Evolutionary conservation across 2,797 vertebrate species (phyloP).

Genomic region (Antennarius maculatus): DNA sequence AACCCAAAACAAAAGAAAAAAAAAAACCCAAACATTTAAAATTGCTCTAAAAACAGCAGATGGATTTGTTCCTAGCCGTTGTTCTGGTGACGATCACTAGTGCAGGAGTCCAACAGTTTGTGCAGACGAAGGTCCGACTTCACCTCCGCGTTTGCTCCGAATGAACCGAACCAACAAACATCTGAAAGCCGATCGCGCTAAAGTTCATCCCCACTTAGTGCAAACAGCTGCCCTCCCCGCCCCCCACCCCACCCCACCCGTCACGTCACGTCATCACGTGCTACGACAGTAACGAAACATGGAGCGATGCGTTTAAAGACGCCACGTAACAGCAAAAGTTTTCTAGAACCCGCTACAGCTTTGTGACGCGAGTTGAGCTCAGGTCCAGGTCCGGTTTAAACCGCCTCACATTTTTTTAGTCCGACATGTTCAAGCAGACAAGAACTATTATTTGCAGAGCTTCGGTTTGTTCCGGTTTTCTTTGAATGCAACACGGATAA

Average conservation of each 20-base stretch:
- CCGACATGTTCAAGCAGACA: too few relatives aligned
- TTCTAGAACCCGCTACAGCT: neutral
- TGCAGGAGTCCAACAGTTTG: constrained; percentile 45
- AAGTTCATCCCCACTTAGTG: constrained; percentile 40
- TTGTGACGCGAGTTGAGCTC: neutral
- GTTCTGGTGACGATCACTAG: constrained; percentile 35
- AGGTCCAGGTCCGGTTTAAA: too few relatives aligned
- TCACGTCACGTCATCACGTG: neutral
- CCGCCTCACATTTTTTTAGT: too few relatives aligned
- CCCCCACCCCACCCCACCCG: neutral
- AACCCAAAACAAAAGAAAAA: constrained; percentile 4
- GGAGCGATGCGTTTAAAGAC: neutral
- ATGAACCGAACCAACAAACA: constrained; percentile 17
- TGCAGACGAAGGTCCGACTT: too few relatives aligned
- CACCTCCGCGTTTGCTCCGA: neutral
- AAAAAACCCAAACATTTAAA: constrained; percentile 55
- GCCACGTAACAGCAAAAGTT: constrained; percentile 26
- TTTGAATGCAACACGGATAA: neutral
- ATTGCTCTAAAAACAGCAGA: constrained; percentile 31
- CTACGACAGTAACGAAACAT: constrained; percentile 20
- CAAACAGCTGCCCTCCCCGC: constrained; percentile 39
- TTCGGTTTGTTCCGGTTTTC: constrained; percentile 29
- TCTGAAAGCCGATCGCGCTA: constrained; percentile 10
- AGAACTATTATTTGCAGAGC: constrained; percentile 8
- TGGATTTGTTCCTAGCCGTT: constrained; percentile 21